Conservation (phyloP, 2,888 invertebrate genomes). For the Elysia crispata region DNA sequence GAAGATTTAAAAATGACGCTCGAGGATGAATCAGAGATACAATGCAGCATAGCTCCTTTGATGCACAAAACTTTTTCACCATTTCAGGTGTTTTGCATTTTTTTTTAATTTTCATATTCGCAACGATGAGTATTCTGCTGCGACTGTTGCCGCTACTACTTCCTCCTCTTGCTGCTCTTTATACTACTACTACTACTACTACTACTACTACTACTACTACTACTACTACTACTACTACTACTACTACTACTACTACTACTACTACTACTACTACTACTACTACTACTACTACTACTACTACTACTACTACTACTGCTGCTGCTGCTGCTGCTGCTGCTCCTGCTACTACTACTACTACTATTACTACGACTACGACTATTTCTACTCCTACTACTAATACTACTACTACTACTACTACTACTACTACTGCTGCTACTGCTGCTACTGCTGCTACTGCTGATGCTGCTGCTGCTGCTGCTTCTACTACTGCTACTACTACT, state of each 20-base stretch:
- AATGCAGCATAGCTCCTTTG: too few relatives aligned
- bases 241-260: constrained; percentile 27
- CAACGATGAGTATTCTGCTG: background rate
- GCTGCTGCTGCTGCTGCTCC: background rate
- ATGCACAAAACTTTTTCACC: too few relatives aligned
- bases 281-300: constrained; percentile 35
- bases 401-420: background rate
- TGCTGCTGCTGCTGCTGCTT: too few relatives aligned
- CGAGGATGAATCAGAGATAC: too few relatives aligned
- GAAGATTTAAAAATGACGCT: too few relatives aligned
- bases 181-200: too few relatives aligned
- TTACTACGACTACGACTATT: too few relatives aligned
- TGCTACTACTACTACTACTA: background rate
- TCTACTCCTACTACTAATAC: too few relatives aligned
- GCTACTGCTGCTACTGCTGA: too few relatives aligned
- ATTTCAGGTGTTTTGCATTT: background rate
- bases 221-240: constrained; percentile 32
- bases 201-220: constrained; percentile 33
- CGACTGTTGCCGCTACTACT: constrained; percentile 11
- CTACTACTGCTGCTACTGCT: constrained; percentile 3
- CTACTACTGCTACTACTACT: too few relatives aligned
- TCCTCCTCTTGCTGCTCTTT: background rate
- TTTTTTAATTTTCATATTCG: background rate
- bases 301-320: constrained; percentile 20
- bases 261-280: constrained; percentile 39